Conservation (phyloP, 2,113 vertebrate species). For the Haliaeetus leucogaster region DNA sequence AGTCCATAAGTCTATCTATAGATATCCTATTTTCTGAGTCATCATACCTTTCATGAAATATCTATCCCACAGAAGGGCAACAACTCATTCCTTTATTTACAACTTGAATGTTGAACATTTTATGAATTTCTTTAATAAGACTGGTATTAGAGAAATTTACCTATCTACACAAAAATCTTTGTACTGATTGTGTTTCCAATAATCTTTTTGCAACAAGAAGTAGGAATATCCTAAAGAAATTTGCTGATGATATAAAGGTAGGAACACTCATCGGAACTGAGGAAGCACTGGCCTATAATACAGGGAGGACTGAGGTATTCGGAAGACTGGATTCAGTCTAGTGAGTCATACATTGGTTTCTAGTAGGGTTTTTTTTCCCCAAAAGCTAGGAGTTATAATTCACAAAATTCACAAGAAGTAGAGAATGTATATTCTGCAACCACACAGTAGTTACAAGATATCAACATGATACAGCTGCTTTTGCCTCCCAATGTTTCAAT, state of each 20-base stretch:
- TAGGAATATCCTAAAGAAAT: not conserved
- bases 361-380: not conserved
- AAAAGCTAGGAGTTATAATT: not conserved
- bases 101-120: not conserved
- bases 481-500: not conserved
- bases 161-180: not conserved
- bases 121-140: not conserved
- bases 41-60: not conserved
- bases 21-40: not conserved
- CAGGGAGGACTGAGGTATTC: not conserved
- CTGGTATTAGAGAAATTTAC: not conserved
- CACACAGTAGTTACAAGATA: not conserved
- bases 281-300: not conserved
- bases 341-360: not conserved
- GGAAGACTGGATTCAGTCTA: not conserved
- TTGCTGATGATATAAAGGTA: not conserved
- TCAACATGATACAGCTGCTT: not conserved
- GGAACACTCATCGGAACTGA: not conserved
- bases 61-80: not conserved
- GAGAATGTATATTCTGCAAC: not conserved
- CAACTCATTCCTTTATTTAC: not conserved
- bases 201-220: not conserved
- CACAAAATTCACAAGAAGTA: not conserved
- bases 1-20: not conserved
- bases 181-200: not conserved